phyloP scores from a whole-genome alignment of 2,888 invertebrate species.

The Agriopis marginaria region DNA sequence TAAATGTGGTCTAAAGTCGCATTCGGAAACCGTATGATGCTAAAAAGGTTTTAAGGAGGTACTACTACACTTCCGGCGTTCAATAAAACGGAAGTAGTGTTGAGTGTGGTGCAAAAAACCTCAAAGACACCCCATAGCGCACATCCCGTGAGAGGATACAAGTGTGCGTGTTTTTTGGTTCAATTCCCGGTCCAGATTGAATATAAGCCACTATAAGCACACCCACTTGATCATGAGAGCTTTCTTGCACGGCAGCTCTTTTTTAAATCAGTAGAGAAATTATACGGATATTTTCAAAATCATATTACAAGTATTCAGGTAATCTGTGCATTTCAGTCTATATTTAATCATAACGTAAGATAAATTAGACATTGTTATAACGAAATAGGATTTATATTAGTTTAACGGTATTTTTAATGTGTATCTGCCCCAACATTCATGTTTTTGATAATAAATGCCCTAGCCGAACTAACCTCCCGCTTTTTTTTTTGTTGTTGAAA shows the following conservation, averaged over 20 bases:
- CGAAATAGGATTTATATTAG: no score
- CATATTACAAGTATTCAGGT: no score
- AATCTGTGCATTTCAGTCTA: no score
- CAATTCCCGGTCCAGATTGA: conserved; percentile 55
- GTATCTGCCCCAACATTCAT: no score
- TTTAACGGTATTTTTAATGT: no score
- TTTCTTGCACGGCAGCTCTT: not conserved
- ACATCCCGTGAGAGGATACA: conserved; percentile 63
- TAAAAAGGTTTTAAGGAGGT: conserved; percentile 28
- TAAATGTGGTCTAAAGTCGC: not conserved
- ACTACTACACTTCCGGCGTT: conserved; percentile 62
- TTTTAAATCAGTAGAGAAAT: not conserved
- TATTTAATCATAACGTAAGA: no score
- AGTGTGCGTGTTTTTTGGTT: conserved; percentile 66
- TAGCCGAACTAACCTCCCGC: no score
- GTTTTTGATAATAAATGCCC: no score
- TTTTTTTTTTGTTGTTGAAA: no score
- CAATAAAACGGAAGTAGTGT: conserved; percentile 69
- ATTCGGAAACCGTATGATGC: conserved; percentile 29
- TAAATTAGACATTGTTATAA: no score
- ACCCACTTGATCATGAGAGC: conserved; percentile 15
- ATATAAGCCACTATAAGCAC: conserved; percentile 36
- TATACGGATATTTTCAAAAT: no score
- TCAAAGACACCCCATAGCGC: conserved; percentile 61
- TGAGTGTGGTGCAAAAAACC: conserved; percentile 57